These are phyloP conservation scores for Standfussiana lucernea DNA, from an alignment of 2,888 invertebrate species.

Conservation along the genomic window DNA sequence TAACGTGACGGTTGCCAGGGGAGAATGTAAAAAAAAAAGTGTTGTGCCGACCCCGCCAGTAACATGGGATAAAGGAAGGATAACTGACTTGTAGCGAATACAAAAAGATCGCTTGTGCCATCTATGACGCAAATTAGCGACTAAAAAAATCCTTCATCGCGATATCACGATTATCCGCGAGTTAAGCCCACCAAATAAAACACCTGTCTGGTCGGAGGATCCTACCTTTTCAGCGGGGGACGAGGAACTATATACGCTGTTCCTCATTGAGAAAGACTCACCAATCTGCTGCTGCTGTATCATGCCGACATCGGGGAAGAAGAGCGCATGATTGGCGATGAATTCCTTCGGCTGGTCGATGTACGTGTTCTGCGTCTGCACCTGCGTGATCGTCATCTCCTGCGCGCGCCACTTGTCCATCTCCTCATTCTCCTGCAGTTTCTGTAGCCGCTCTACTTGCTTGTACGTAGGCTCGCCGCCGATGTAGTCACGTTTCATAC, in stretches of 20 bases:
- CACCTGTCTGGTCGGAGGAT: not conserved
- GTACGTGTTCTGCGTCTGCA: slow-evolving; percentile 77
- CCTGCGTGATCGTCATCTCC: slow-evolving; percentile 66
- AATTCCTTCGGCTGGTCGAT: slow-evolving; percentile 81
- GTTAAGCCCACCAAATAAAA: not conserved
- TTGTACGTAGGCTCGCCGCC: slow-evolving; percentile 88
- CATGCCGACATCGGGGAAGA: slow-evolving; percentile 83
- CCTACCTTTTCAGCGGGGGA: not conserved
- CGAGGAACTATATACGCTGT: not conserved
- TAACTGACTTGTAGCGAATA: not conserved
- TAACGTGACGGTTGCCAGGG: not conserved
- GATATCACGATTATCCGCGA: not conserved
- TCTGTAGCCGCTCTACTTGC: slow-evolving; percentile 84
- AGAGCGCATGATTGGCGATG: slow-evolving; percentile 77
- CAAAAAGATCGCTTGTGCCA: not conserved
- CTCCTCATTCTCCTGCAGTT: slow-evolving; percentile 74
- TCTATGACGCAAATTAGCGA: not conserved
- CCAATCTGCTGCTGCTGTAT: slow-evolving; percentile 81
- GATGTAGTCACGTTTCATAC: slow-evolving; percentile 86
- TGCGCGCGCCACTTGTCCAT: slow-evolving; percentile 70
- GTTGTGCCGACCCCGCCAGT: not conserved
- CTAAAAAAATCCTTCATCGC: not conserved
- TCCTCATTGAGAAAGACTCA: slow-evolving; percentile 61
- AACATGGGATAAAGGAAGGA: not conserved
- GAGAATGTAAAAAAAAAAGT: not conserved